Conservation (phyloP, 2,888 invertebrate genomes). For the Cerastis rubricosa region DNA sequence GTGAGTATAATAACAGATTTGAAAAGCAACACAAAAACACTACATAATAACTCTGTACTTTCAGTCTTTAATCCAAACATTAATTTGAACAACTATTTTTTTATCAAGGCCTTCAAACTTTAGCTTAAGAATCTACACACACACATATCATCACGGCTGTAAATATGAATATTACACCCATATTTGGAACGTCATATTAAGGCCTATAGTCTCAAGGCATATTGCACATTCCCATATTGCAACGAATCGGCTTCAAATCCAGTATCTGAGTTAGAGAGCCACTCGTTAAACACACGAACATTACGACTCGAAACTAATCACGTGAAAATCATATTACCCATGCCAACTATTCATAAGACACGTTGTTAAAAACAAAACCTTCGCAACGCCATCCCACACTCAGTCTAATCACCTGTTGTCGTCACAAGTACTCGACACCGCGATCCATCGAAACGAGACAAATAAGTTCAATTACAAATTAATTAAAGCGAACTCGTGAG, state of each 20-base stretch:
- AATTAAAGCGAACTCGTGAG: conserved; percentile 58
- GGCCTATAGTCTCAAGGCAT: background rate
- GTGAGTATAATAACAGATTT: background rate
- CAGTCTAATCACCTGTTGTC: conserved; percentile 15
- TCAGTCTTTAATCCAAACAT: background rate
- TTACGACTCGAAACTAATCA: background rate
- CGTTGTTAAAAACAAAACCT: conserved; percentile 8
- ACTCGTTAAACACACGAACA: background rate
- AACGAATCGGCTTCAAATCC: background rate
- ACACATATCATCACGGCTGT: background rate
- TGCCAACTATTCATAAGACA: background rate
- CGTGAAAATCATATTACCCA: conserved; percentile 10
- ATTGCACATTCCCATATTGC: background rate
- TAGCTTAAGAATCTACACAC: background rate
- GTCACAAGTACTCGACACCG: conserved; percentile 12
- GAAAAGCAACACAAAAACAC: background rate
- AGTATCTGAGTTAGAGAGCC: background rate
- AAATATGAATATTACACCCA: background rate
- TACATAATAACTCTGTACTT: background rate
- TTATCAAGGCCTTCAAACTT: background rate
- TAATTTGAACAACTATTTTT: background rate
- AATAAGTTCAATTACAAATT: conserved; percentile 64
- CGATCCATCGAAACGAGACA: conserved; percentile 38
- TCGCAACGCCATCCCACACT: conserved; percentile 12
- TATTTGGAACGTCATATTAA: background rate